Evolutionary conservation across 2,888 invertebrate species (phyloP), one percentile per base, ranked within the genome.

Genomic region (Neuroscelio doddi): DNA sequence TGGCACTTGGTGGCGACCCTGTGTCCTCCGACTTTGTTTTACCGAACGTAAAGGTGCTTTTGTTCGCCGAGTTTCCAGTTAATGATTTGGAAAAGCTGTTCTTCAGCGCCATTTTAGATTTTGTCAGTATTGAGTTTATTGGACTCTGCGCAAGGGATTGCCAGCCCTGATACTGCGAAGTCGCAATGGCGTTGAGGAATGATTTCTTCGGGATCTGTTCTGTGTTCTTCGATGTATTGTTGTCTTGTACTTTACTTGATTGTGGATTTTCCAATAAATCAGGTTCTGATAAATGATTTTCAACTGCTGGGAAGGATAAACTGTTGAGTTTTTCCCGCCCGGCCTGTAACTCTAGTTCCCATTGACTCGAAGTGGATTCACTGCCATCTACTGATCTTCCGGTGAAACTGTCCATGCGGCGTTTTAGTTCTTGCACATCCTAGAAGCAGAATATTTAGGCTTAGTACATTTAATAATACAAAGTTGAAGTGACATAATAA

Each of bases 251-350:
- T 3, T 46, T 45, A 21, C 4, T 41, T 10, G n/a, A n/a, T n/a
- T n/a, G n/a, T n/a, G n/a, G n/a, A n/a, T n/a, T n/a, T n/a, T n/a
- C n/a, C 42, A 15, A 36, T 1, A 7, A 21, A 16, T 12, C 8
- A 26, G 14, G 9, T 42, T 32, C 26, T 17, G 14, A 21, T 17
- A 29, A n/a, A n/a, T n/a, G n/a, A n/a, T n/a, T n/a, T n/a, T n/a
- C 21, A 21, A 32, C 34, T 24, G 21, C 15, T 14, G 47, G 41
- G 10, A 72, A 49, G 3, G 80, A 68, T 34, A 78, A 64, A 72
- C 91, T 91, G 80, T 93, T 93, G 3, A 93, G 83, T 75, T 92
- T 92, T 75, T 93, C 90, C n/a, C 93, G 90, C 0, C 92, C 92
- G 44, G 90, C 90, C 79, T 92, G 92, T 4, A 93, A 81, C 77